Conservation (phyloP, 2,797 vertebrate genomes). For the Bucorvus abyssinicus region DNA sequence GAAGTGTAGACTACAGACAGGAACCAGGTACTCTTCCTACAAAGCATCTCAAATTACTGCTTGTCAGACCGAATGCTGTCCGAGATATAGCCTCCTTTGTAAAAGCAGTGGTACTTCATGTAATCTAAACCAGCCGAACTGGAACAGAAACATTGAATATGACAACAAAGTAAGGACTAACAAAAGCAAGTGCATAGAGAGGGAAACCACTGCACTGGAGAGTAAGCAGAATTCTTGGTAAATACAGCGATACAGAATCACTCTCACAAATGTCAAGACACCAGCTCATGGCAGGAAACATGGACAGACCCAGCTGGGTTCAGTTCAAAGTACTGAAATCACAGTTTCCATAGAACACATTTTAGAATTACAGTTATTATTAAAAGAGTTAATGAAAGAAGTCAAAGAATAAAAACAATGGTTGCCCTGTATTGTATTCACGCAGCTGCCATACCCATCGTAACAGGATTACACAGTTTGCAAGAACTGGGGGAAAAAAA, state of each 20-base stretch:
- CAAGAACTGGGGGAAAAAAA: background rate
- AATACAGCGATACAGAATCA: background rate
- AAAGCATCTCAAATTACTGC: background rate
- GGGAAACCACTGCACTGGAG: background rate
- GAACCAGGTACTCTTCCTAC: background rate
- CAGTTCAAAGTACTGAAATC: background rate
- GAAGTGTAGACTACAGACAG: background rate
- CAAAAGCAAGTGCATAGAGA: background rate
- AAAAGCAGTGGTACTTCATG: too few relatives aligned
- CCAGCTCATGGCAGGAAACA: background rate
- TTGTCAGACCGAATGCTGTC: background rate
- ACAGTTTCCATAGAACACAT: background rate
- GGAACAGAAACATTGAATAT: background rate
- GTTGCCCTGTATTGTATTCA: background rate
- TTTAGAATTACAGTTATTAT: background rate
- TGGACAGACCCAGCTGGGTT: accelerated
- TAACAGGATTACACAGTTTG: background rate
- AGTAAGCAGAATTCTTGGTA: background rate
- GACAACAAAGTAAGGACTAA: background rate
- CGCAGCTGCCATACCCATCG: background rate
- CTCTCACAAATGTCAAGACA: background rate
- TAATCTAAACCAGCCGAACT: background rate
- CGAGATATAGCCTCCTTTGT: too few relatives aligned
- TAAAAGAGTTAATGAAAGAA: background rate
- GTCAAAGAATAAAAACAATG: background rate